Evolutionary conservation across 2,888 invertebrate species (phyloP).

Genomic region (Acleris literana): DNA sequence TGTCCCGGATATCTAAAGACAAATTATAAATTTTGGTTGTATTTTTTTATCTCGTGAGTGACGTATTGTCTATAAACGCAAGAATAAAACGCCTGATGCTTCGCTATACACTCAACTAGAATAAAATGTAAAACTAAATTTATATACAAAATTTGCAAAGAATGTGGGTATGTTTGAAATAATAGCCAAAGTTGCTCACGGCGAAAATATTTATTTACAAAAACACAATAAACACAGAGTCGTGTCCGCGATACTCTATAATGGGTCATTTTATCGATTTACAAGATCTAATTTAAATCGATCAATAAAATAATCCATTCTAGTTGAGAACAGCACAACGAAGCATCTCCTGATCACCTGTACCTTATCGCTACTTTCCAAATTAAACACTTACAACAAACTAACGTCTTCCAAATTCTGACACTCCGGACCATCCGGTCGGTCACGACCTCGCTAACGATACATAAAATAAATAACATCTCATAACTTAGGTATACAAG

Average conservation of each 20-base stretch:
- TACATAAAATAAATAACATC: constrained; percentile 33
- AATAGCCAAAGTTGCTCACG: constrained; percentile 15
- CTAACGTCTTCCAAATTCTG: constrained; percentile 27
- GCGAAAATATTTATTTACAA: constrained; percentile 29
- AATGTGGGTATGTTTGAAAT: constrained; percentile 9
- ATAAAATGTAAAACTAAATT: neutral
- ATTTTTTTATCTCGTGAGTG: no score
- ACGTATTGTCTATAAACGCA: neutral
- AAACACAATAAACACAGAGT: constrained; percentile 11
- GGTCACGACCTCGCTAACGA: constrained; percentile 5
- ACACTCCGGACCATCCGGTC: constrained; percentile 3
- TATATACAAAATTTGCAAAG: neutral
- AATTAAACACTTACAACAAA: constrained; percentile 35
- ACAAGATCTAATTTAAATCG: neutral
- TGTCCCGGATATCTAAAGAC: no score
- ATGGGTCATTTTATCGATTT: constrained; percentile 3
- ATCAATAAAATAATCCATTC: constrained; percentile 7
- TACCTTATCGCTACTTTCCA: constrained; percentile 30
- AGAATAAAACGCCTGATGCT: constrained; percentile 16
- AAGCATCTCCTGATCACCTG: constrained; percentile 29
- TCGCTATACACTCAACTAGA: constrained; percentile 12
- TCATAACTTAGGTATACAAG: constrained; percentile 35
- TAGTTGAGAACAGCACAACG: constrained; percentile 21
- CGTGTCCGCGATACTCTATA: constrained; percentile 5
- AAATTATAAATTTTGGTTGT: no score